Base-by-base conservation (phyloP, 2,113 vertebrate species). In the Boulengeromyrus knoepffleri region DNA sequence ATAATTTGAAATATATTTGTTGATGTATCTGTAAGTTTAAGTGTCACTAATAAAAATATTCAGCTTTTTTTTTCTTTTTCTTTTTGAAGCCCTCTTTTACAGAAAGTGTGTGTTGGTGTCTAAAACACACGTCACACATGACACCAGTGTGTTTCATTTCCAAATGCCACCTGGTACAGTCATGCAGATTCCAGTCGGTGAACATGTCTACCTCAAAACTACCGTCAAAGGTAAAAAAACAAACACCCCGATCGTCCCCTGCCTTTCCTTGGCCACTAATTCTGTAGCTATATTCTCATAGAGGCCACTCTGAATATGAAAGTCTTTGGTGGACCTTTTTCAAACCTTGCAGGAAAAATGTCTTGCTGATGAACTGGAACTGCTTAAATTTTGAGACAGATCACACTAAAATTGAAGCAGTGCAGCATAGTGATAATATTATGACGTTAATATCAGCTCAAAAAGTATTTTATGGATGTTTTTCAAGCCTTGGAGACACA, bases 201-300 rank as follows among this genome's bases (percentile, higher is more conserved):
- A 96, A 84, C 99, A 99, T 3, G 89, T 99, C 96, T 99, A 98
- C 97, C 97, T 99, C 96, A 97, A 96, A 93, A 94, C 96, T 45
- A 88, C 92, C 21, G 90, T 98, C 93, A 92, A 97, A 96, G 98
- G 99, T 99, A 95, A 94, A 91, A 89, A 86, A 49, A 91, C 89
- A 1, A 86, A 49, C n/a, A 86, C 45, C 84, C 45, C 1, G 1
- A 49, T 27, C 12, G 3, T 86, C 84, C 45, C 24, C 84, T 5
- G 36, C 46, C 46, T 49, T 47, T n/a, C 12, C 13, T 27, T 47
- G 24, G 0, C 19, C 8, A 49, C 9, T 50, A 50, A 47, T n/a
- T 15, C n/a, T 86, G 6, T 47, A 1, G 45, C 21, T 47, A 2
- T 17, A 42, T 42, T 80, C 2, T 42, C 13, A 42, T 42, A 80